Conservation (phyloP, 2,797 vertebrate species). For the Hyperoplus immaculatus region DNA sequence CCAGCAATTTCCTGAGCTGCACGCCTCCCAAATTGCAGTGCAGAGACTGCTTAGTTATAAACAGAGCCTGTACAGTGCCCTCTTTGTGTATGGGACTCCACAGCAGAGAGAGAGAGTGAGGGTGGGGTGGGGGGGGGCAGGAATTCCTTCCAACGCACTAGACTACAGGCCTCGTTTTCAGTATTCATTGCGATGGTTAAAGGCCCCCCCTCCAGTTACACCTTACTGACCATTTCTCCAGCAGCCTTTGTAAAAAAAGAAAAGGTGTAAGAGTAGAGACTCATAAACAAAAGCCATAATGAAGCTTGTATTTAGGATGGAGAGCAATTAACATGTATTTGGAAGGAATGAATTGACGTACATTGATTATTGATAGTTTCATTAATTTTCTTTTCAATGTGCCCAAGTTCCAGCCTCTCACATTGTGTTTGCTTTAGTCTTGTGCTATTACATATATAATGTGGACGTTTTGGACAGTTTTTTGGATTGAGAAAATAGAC, state of each 20-base stretch:
- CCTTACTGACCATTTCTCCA: conserved; percentile 60
- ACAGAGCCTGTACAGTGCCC: conserved; percentile 88
- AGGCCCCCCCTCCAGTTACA: conserved; percentile 60
- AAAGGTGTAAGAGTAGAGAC: too few species aligned
- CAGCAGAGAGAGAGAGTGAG: conserved; percentile 62
- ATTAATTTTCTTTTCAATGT: not conserved
- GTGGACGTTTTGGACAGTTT: too few species aligned
- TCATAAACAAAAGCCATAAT: not conserved
- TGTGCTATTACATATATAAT: too few species aligned
- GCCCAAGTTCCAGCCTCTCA: not conserved
- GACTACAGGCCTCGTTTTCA: conserved; percentile 89
- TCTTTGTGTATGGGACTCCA: conserved; percentile 88
- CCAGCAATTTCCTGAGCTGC: conserved; percentile 96
- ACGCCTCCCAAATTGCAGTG: conserved; percentile 96
- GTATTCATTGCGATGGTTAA: conserved; percentile 82
- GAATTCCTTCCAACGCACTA: conserved; percentile 86
- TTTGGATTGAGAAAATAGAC: not conserved
- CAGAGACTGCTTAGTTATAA: conserved; percentile 90
- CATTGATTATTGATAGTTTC: not conserved
- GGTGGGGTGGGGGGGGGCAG: conserved; percentile 74
- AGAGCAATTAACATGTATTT: conserved; percentile 41
- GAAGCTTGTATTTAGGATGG: conserved; percentile 34
- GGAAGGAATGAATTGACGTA: too few species aligned
- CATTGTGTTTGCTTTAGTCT: not conserved
- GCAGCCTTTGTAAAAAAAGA: not conserved